Percentiles rank a stretch among this genome's conserved stretches.
These are phyloP conservation scores for Bombus balteatus DNA, from an alignment of 1,140 invertebrate species.

Conservation along the genomic window DNA sequence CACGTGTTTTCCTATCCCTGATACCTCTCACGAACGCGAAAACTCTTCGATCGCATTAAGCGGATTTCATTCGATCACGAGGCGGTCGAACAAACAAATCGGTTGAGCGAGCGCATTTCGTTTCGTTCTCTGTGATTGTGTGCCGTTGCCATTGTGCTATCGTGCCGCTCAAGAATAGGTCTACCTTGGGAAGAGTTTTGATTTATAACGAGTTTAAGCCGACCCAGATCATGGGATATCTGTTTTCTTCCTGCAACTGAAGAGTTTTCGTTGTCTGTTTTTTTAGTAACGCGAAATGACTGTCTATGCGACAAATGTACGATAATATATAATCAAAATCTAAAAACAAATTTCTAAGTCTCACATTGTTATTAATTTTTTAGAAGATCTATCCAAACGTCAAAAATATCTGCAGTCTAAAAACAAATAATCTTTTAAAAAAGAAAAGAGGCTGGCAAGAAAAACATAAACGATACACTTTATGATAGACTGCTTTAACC, in stretches of 20 bases:
- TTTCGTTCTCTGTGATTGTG: slow-evolving; percentile 21
- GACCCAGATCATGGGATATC: not conserved
- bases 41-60: slow-evolving; percentile 63
- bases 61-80: slow-evolving; percentile 64
- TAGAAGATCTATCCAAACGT: too few species aligned
- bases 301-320: not conserved
- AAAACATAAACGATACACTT: too few species aligned
- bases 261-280: not conserved
- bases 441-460: too few species aligned
- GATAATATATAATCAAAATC: not conserved
- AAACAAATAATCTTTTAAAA: too few species aligned
- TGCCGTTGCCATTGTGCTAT: slow-evolving; percentile 27
- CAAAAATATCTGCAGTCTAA: too few species aligned
- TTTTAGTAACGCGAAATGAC: not conserved
- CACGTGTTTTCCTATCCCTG: not conserved
- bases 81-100: slow-evolving; percentile 63
- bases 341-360: not conserved
- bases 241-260: not conserved
- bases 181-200: slow-evolving; percentile 53
- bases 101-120: slow-evolving; percentile 27
- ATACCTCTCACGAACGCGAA: slow-evolving; percentile 41
- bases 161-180: slow-evolving; percentile 30
- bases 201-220: slow-evolving; percentile 34
- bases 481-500: too few species aligned
- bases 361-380: too few species aligned